A percentile compares a stretch with the other conserved stretches of the same genome.
These are phyloP conservation scores for Wiebesia pumilae DNA, from an alignment of 1,140 invertebrate species.

Conservation along the genomic window DNA sequence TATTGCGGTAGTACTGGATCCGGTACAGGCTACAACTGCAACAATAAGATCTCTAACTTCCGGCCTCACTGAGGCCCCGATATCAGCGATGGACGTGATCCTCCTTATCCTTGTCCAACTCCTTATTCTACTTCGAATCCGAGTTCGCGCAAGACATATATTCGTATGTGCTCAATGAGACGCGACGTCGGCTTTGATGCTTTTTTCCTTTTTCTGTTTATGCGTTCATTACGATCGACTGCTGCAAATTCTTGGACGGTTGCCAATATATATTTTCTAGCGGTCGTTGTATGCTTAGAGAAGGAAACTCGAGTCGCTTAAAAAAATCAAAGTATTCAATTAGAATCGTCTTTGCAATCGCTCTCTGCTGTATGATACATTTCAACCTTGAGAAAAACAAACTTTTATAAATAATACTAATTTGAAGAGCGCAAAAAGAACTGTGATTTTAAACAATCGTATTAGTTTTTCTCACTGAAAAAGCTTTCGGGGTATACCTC, in stretches of 20 bases:
- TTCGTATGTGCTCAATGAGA: neutral
- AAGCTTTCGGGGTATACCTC: neutral
- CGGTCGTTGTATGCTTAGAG: neutral
- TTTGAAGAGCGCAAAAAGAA: neutral
- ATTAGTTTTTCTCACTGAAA: neutral
- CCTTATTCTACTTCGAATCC: neutral
- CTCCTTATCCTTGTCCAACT: no score
- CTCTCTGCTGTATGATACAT: neutral
- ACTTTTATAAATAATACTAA: neutral
- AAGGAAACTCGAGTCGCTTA: neutral
- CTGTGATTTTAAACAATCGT: neutral
- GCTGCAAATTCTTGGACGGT: conserved; percentile 45
- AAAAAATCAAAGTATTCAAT: neutral
- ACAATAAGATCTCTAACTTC: conserved; percentile 41
- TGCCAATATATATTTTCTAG: neutral
- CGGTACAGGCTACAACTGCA: conserved; percentile 46
- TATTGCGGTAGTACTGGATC: conserved; percentile 25
- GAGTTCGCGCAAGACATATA: no score
- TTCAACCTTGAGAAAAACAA: neutral
- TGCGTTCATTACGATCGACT: conserved; percentile 3
- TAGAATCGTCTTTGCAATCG: neutral
- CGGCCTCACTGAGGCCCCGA: conserved; percentile 44
- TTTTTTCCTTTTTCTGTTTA: conserved; percentile 1
- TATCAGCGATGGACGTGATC: neutral
- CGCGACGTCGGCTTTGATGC: neutral